A percentile compares a stretch with the other conserved stretches of the same genome.
phyloP scores from a whole-genome alignment of 2,113 vertebrate species.

The Tetrax tetrax region DNA sequence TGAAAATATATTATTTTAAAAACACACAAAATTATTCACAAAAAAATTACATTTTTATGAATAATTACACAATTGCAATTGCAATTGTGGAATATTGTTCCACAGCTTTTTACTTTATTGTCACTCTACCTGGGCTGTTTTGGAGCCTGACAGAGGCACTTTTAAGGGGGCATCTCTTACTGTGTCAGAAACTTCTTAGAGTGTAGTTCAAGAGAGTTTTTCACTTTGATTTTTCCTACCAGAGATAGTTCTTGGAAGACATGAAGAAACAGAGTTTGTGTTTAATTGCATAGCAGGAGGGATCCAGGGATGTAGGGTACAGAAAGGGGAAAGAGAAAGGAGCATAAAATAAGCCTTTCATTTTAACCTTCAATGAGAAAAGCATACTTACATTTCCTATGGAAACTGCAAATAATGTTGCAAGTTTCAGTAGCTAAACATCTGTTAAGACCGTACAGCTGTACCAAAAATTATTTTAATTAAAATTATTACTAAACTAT shows the following conservation, averaged over 20 bases:
- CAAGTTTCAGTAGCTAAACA: neutral
- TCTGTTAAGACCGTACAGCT: neutral
- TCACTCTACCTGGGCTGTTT: neutral
- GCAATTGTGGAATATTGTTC: neutral
- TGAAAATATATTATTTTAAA: neutral
- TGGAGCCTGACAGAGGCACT: neutral
- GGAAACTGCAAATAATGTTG: neutral
- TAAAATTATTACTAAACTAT: neutral
- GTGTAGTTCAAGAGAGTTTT: neutral
- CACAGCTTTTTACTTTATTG: neutral
- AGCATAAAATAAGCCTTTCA: neutral
- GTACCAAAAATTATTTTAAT: neutral
- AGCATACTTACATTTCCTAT: neutral
- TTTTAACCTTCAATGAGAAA: neutral
- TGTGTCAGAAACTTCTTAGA: neutral
- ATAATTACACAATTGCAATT: neutral
- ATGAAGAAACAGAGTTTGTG: neutral
- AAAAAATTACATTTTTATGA: neutral
- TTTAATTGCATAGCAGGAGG: neutral
- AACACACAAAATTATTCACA: neutral
- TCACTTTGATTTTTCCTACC: neutral
- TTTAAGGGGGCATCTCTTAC: neutral
- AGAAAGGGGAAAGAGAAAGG: neutral
- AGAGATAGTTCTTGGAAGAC: neutral
- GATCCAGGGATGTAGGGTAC: neutral